Evolutionary conservation across 2,797 vertebrate species (phyloP), one percentile per base, ranked within the genome.

Genomic region (Mallotus villosus): DNA sequence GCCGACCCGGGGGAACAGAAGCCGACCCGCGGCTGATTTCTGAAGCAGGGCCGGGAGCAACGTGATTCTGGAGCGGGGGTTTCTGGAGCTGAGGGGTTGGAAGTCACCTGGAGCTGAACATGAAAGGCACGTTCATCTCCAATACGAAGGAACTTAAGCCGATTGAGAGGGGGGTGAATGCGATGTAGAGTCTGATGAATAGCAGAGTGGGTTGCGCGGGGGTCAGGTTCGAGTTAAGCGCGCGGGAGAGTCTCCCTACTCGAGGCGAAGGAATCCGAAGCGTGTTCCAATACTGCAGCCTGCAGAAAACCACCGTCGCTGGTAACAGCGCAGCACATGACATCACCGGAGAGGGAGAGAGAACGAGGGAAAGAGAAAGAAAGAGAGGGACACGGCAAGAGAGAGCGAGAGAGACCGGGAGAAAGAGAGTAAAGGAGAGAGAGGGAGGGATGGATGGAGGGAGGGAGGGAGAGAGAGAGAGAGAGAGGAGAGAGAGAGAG

Each of bases 271-370:
- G 29, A 80, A 87, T 90, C 83, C 88, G 86, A 91, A 67, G 70
- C 76, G 72, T 87, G 83, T 85, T 78, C 78, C 67, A 82, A 88
- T 85, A 85, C 87, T 6, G 21, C n/a, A 70, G 80, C 49, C 57
- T 83, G 81, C 77, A 82, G 77, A 85, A 84, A 34, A 85, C 84
- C 75, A 82, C 84, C 72, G 88, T 85, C 84, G 60, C 63, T 78
- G 79, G 79, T 77, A 78, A 83, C 78, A 58, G 51, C 12, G 12
- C 41, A 22, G 53, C 16, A 37, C 7, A 59, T 58, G 67, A 68
- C 29, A 34, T 68, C 67, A 57, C n/a, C 34, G 29, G 53, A 57
- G 51, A 53, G 17, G 17, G 8, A 53, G 51, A 53, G 69, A 63
- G 49, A 8, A 66, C 76, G 67, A 32, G 49, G 21, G 57, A 11